These are phyloP conservation scores for Parasteatoda lunata DNA, from an alignment of 2,888 invertebrate genomes.

Conservation along the genomic window DNA sequence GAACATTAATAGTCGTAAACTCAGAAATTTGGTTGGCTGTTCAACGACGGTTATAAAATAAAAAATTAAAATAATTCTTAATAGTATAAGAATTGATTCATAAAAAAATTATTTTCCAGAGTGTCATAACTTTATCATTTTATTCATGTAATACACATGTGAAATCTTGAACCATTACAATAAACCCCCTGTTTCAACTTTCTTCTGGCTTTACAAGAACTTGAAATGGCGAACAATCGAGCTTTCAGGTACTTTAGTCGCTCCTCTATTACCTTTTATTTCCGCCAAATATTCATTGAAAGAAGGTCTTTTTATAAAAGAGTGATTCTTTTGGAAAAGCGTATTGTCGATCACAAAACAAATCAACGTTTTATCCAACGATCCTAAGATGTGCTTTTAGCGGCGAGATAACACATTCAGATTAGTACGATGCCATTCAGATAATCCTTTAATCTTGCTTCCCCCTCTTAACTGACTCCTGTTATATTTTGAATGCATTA, in stretches of 20 bases:
- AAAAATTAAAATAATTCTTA: too few species aligned
- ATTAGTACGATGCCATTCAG: conserved; percentile 43
- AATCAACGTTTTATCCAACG: conserved; percentile 29
- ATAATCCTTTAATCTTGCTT: conserved; percentile 60
- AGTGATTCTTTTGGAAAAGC: conserved; percentile 34
- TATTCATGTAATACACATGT: too few species aligned
- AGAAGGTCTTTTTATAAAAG: background rate
- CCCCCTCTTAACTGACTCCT: conserved; percentile 54
- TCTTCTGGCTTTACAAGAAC: background rate
- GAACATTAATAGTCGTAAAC: too few species aligned
- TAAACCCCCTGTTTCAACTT: too few species aligned
- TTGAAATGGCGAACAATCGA: conserved; percentile 57
- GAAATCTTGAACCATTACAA: too few species aligned
- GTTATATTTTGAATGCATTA: conserved; percentile 11
- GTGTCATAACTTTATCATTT: too few species aligned
- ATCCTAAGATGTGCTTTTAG: conserved; percentile 49
- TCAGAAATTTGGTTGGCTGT: too few species aligned
- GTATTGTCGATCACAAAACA: conserved; percentile 48
- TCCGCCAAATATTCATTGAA: conserved; percentile 7
- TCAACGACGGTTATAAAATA: too few species aligned
- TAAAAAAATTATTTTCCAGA: too few species aligned
- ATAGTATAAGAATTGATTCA: too few species aligned
- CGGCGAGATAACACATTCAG: conserved; percentile 55
- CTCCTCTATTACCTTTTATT: conserved; percentile 29
- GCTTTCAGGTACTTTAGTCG: conserved; percentile 13